phyloP scores from a whole-genome alignment of 2,797 vertebrate species.

The Cynopterus sphinx region DNA sequence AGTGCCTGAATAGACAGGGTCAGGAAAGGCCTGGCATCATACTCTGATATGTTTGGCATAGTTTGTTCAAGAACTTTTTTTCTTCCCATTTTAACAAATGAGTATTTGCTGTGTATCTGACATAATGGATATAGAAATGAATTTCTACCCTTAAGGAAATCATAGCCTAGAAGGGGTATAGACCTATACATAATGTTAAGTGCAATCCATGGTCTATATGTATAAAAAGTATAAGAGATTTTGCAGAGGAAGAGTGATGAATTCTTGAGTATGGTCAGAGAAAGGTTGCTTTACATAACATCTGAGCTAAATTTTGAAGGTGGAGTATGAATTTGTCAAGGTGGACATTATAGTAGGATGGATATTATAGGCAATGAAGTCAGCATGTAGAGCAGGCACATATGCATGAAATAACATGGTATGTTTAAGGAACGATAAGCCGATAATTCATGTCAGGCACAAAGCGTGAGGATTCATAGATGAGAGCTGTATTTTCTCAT shows the following conservation, averaged over 20 bases:
- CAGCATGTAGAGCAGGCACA: not conserved
- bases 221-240: not conserved
- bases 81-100: not conserved
- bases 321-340: not conserved
- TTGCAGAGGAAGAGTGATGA: not conserved
- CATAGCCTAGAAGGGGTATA: not conserved
- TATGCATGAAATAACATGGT: not conserved
- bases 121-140: not conserved
- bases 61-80: not conserved
- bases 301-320: conserved; percentile 41
- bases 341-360: not conserved
- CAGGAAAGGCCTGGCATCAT: not conserved
- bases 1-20: not conserved
- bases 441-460: not conserved
- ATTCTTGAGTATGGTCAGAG: not conserved
- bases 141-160: not conserved
- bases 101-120: not conserved
- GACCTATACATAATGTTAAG: not conserved
- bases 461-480: not conserved
- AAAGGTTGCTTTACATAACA: conserved; percentile 16
- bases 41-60: not conserved
- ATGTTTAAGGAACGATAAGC: not conserved
- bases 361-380: not conserved
- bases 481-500: not conserved
- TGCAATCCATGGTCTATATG: not conserved